These are phyloP conservation scores for Palythoa grandis DNA, from an alignment of 92 coral and sea anemone species.

Conservation along the genomic window DNA sequence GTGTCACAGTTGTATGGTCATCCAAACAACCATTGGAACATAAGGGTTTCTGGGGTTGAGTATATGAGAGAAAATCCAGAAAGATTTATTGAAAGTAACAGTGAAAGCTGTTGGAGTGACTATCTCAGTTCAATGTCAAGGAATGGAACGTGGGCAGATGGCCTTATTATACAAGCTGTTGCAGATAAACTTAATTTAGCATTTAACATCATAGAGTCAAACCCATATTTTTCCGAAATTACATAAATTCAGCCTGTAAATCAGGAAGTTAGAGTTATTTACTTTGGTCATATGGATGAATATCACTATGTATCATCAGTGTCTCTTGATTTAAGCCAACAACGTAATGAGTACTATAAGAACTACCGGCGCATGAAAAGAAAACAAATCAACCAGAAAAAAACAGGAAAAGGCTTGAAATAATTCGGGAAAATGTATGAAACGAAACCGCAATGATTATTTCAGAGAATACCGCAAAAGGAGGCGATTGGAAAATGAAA, in stretches of 20 bases:
- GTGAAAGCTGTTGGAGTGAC: not conserved
- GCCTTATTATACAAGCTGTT: not conserved
- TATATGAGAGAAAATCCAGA: slow-evolving; percentile 50
- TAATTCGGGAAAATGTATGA: slow-evolving; percentile 4
- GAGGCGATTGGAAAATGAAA: slow-evolving; percentile 13
- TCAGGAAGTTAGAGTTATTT: not conserved
- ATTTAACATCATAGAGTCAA: not conserved
- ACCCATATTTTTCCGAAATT: not conserved
- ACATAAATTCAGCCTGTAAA: not conserved
- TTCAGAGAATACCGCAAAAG: slow-evolving; percentile 2
- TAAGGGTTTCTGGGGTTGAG: slow-evolving; percentile 11
- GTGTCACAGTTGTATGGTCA: not conserved
- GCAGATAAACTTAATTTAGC: slow-evolving; percentile 2
- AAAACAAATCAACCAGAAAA: slow-evolving; percentile 6
- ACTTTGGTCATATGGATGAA: not conserved
- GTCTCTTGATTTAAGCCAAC: slow-evolving; percentile 7
- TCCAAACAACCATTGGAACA: slow-evolving; percentile 5
- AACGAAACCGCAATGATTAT: slow-evolving; percentile 12
- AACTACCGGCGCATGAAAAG: slow-evolving; percentile 10
- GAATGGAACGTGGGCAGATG: slow-evolving; percentile 5
- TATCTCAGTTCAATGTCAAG: not conserved
- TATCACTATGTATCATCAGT: slow-evolving; percentile 12
- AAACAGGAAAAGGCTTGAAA: slow-evolving; percentile 4
- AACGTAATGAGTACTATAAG: slow-evolving; percentile 5
- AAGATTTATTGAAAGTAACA: slow-evolving; percentile 48